A percentile compares a stretch with the other conserved stretches of the same genome.
These are phyloP conservation scores for Phortica okadai DNA, from an alignment of 2,888 invertebrate species.

Conservation along the genomic window DNA sequence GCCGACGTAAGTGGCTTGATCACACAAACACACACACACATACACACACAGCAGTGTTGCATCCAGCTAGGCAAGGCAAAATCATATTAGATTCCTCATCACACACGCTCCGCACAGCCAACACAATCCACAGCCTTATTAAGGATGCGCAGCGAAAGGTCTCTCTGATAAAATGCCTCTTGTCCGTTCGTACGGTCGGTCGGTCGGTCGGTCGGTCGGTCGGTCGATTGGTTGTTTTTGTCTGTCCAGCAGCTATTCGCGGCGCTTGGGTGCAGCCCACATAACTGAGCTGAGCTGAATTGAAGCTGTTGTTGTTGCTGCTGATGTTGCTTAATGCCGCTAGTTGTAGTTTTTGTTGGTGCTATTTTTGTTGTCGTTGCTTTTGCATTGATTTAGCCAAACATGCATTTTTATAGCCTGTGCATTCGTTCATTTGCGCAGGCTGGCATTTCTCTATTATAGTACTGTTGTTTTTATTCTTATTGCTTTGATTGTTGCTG, in stretches of 20 bases:
- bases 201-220: too few relatives aligned
- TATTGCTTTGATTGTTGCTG: background rate
- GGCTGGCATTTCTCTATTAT: constrained; percentile 25
- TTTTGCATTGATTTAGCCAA: constrained; percentile 71
- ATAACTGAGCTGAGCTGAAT: constrained; percentile 45
- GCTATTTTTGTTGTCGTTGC: constrained; percentile 50
- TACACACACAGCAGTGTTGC: background rate
- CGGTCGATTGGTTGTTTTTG: background rate
- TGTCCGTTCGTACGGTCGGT: too few relatives aligned
- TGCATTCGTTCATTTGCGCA: constrained; percentile 16
- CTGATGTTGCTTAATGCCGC: constrained; percentile 54
- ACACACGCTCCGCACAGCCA: background rate
- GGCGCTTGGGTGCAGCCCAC: constrained; percentile 52
- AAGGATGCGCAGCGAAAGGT: constrained; percentile 28
- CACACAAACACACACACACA: constrained; percentile 4
- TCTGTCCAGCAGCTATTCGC: background rate
- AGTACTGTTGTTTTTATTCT: constrained; percentile 26
- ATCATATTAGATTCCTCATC: background rate
- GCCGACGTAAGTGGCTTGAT: constrained; percentile 23
- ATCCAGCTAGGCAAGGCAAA: background rate
- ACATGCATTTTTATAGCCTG: constrained; percentile 56
- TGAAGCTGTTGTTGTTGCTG: constrained; percentile 32
- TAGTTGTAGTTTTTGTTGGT: constrained; percentile 43
- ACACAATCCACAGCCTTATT: background rate
- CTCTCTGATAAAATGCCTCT: constrained; percentile 21